These are phyloP conservation scores for Uromys caudimaculatus DNA, from an alignment of 2,797 vertebrate species.

Conservation along the genomic window DNA sequence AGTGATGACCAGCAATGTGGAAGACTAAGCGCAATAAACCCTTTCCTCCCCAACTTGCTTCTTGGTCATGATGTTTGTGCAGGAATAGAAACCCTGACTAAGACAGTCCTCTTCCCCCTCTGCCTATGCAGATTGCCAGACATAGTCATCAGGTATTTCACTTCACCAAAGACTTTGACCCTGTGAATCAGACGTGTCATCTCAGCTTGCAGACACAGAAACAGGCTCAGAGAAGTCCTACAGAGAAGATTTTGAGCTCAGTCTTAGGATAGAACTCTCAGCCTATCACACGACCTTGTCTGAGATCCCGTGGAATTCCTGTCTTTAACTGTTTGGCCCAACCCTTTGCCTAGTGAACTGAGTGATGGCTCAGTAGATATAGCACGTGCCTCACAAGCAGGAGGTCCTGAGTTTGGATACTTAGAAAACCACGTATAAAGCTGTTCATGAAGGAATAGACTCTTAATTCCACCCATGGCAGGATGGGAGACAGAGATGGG, in stretches of 20 bases:
- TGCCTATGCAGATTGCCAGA: not conserved
- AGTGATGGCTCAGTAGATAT: not conserved
- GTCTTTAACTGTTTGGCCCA: not conserved
- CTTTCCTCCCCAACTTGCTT: too few species aligned
- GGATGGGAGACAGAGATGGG: not conserved
- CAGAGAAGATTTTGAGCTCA: not conserved
- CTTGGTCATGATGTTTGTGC: too few species aligned
- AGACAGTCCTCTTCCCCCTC: not conserved
- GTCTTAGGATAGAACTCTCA: not conserved
- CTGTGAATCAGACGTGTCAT: too few species aligned
- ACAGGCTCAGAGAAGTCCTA: not conserved
- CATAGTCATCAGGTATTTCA: not conserved
- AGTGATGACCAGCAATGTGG: too few species aligned
- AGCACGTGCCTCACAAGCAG: not conserved
- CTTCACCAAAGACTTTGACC: not conserved
- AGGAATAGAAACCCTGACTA: too few species aligned
- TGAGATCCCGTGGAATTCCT: not conserved
- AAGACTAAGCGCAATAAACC: too few species aligned
- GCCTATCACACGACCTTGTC: not conserved
- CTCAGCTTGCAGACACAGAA: not conserved
- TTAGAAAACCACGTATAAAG: not conserved
- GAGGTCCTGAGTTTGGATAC: not conserved
- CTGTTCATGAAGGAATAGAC: not conserved
- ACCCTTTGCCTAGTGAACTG: not conserved
- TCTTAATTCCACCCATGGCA: not conserved